A percentile compares a stretch with the other conserved stretches of the same genome.
phyloP scores from a whole-genome alignment of 2,797 vertebrate species.

The Crenichthys baileyi region DNA sequence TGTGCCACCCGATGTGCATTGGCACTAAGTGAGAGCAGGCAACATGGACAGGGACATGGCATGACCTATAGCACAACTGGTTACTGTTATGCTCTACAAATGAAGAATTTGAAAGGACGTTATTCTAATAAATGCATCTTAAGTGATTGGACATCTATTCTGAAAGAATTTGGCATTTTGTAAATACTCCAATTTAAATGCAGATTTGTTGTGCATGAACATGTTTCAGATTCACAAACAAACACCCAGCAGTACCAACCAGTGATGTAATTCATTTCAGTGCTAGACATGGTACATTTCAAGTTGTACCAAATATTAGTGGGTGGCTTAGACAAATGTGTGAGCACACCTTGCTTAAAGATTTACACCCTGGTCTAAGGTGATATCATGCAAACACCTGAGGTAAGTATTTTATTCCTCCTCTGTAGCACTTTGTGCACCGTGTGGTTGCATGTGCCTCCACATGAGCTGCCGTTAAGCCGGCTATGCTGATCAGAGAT shows the following conservation, averaged over 20 bases:
- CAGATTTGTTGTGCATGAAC: background rate
- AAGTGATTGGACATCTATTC: constrained; percentile 61
- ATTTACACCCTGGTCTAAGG: constrained; percentile 60
- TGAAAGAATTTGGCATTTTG: constrained; percentile 55
- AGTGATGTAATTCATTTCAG: constrained; percentile 13
- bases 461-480: constrained; percentile 50
- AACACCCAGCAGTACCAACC: constrained; percentile 2
- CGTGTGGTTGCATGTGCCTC: constrained; percentile 38
- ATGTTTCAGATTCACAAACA: constrained; percentile 6
- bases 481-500: constrained; percentile 45
- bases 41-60: constrained; percentile 55
- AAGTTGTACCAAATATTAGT: constrained; percentile 8
- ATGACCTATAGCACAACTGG: constrained; percentile 32
- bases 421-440: constrained; percentile 20
- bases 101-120: constrained; percentile 63
- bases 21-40: constrained; percentile 49
- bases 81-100: constrained; percentile 52
- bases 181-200: constrained; percentile 28
- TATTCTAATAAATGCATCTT: constrained; percentile 71
- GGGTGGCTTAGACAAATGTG: constrained; percentile 18
- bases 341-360: constrained; percentile 31
- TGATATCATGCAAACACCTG: constrained; percentile 54
- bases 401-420: constrained; percentile 59
- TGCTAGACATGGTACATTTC: background rate
- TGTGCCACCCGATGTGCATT: constrained; percentile 48